These are phyloP conservation scores for Otolemur crassicaudatus DNA, from an alignment of 2,797 vertebrate species.

Conservation along the genomic window DNA sequence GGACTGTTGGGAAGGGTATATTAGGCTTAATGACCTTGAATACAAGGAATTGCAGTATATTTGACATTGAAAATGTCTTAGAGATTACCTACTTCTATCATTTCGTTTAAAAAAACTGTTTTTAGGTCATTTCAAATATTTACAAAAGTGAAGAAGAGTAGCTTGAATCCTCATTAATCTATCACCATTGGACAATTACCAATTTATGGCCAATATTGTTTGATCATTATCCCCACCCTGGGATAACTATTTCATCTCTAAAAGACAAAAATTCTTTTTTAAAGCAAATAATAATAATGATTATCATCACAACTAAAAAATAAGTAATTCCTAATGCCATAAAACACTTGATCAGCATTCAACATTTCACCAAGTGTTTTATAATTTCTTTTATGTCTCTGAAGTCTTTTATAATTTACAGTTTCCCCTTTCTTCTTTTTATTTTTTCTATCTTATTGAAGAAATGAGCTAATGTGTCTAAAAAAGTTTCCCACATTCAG, in stretches of 20 bases:
- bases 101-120: neutral
- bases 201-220: neutral
- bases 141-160: neutral
- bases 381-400: neutral
- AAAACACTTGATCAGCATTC: neutral
- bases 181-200: neutral
- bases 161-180: neutral
- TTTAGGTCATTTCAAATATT: neutral
- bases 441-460: neutral
- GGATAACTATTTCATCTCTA: neutral
- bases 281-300: neutral
- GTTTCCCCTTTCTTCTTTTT: neutral
- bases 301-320: neutral
- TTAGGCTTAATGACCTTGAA: neutral
- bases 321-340: neutral
- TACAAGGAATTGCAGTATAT: neutral
- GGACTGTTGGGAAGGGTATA: neutral
- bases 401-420: neutral
- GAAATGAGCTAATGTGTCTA: neutral
- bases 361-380: neutral
- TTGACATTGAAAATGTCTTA: neutral
- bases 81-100: neutral
- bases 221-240: neutral
- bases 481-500: neutral
- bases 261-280: neutral